Percentiles rank a stretch among this genome's conserved stretches.
phyloP scores from a whole-genome alignment of 2,113 vertebrate species.

The Phyllostomus hastatus region DNA sequence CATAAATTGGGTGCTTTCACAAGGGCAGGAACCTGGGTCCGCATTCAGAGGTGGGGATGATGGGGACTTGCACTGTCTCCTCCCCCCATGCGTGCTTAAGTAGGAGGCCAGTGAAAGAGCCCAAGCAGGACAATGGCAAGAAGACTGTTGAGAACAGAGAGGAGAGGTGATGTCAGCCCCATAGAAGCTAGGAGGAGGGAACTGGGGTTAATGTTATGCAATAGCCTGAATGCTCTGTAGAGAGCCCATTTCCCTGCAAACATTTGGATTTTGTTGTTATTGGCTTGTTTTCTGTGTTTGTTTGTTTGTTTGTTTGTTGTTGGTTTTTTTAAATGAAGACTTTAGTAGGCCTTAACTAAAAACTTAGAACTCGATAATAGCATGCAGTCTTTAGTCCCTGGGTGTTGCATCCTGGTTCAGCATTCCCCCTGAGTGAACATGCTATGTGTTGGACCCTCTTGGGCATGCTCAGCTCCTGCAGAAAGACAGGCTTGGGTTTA shows the following conservation, averaged over 20 bases:
- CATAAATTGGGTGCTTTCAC: conserved; percentile 51
- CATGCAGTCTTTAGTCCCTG: neutral
- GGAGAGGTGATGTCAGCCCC: conserved; percentile 76
- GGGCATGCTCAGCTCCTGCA: fast-evolving
- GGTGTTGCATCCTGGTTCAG: neutral
- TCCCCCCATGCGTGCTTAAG: conserved; percentile 68
- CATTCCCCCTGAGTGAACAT: neutral
- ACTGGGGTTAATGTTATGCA: conserved; percentile 88
- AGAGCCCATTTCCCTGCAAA: neutral
- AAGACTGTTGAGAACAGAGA: conserved; percentile 69
- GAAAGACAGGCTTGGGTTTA: neutral
- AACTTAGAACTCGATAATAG: neutral
- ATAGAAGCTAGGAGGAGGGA: conserved; percentile 79
- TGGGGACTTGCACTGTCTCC: conserved; percentile 57
- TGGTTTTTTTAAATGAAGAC: neutral
- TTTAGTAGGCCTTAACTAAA: neutral
- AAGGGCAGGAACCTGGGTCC: conserved; percentile 52
- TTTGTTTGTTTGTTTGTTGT: no score
- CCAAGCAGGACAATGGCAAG: conserved; percentile 72
- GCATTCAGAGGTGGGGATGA: conserved; percentile 22
- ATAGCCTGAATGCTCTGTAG: conserved; percentile 70
- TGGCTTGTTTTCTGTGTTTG: neutral
- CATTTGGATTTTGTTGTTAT: neutral
- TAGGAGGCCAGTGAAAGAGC: conserved; percentile 76
- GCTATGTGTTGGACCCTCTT: no score